Conservation (phyloP, 2,113 vertebrate genomes). For the Larimichthys polyactis region DNA sequence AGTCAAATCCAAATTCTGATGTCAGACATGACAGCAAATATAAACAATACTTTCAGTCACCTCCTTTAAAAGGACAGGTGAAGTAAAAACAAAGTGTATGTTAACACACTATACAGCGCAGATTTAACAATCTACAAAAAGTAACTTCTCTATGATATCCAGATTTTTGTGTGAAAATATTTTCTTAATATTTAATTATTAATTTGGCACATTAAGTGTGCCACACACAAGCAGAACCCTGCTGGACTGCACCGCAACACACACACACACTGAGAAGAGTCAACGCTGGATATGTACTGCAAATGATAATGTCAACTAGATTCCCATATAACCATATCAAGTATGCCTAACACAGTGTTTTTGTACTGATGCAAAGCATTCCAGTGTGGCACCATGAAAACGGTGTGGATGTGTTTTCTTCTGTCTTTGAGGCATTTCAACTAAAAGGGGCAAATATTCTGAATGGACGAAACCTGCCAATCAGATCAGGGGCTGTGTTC, state of each 20-base stretch:
- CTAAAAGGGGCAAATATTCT: too few relatives aligned
- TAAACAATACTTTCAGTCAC: slow-evolving; percentile 29
- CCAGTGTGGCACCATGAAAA: too few relatives aligned
- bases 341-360: neutral
- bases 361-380: neutral
- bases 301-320: neutral
- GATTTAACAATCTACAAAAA: neutral
- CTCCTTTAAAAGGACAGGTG: neutral
- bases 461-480: too few relatives aligned
- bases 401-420: too few relatives aligned
- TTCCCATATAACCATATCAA: neutral
- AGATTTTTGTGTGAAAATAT: neutral
- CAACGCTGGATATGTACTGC: neutral
- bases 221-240: neutral
- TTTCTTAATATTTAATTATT: neutral
- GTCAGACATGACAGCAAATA: slow-evolving; percentile 86
- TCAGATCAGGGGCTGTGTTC: too few relatives aligned
- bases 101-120: slow-evolving; percentile 7
- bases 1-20: slow-evolving; percentile 89
- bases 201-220: too few relatives aligned
- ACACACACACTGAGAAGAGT: neutral
- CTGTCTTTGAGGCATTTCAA: too few relatives aligned
- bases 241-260: neutral
- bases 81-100: slow-evolving; percentile 9
- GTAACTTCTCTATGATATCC: neutral